Conservation (phyloP, 2,888 invertebrate genomes). For the Bombylius major region DNA sequence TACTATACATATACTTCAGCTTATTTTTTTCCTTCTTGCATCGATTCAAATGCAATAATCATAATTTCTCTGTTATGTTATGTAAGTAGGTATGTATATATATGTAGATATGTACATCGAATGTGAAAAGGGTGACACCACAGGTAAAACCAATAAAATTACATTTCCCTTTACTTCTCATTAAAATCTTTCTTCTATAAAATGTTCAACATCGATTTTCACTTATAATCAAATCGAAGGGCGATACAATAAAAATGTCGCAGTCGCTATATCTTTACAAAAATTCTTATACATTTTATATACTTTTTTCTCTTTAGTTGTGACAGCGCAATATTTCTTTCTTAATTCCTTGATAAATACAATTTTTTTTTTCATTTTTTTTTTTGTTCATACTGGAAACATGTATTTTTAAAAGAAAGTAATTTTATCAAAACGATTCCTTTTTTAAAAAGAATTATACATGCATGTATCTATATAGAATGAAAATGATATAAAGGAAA, state of each 20-base stretch:
- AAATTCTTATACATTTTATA: too few relatives aligned
- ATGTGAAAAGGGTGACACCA: not conserved
- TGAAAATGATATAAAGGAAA: too few relatives aligned
- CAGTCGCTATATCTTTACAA: not conserved
- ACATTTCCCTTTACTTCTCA: not conserved
- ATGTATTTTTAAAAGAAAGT: too few relatives aligned
- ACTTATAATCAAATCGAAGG: slow-evolving; percentile 7
- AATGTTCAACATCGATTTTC: slow-evolving; percentile 5
- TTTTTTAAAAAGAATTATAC: too few relatives aligned
- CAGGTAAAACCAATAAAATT: not conserved
- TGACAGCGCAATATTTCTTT: too few relatives aligned
- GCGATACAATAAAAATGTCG: slow-evolving; percentile 6
- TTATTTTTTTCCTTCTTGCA: not conserved
- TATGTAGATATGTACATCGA: not conserved
- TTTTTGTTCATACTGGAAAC: too few relatives aligned
- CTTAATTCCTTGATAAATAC: too few relatives aligned
- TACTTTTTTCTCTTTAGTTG: too few relatives aligned
- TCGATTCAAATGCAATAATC: not conserved
- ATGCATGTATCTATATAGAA: too few relatives aligned
- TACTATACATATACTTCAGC: not conserved
- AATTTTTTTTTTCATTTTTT: too few relatives aligned
- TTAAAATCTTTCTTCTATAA: not conserved
- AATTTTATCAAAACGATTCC: too few relatives aligned
- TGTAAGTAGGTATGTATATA: not conserved
- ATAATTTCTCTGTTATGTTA: not conserved